Evolutionary conservation across 2,888 invertebrate genomes (phyloP).

Genomic region (Athripsodes cinereus): DNA sequence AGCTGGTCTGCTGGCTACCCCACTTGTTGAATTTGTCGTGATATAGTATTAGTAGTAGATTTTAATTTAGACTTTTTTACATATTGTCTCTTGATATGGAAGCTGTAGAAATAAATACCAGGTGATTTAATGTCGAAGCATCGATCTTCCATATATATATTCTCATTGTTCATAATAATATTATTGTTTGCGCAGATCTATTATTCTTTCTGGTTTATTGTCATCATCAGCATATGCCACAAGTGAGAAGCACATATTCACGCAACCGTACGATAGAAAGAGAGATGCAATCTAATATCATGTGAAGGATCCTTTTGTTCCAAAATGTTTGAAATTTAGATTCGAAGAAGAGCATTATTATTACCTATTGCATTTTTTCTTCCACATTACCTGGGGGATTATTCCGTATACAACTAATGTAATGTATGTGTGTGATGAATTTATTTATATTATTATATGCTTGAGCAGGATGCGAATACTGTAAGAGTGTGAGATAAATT

Average conservation of each 20-base stretch:
- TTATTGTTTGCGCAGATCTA: constrained; percentile 23
- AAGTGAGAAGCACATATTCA: constrained; percentile 11
- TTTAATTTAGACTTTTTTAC: too few species aligned
- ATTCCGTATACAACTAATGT: background rate
- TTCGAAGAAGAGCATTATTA: constrained; percentile 23
- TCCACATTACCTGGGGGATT: constrained; percentile 16
- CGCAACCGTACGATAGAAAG: constrained; percentile 1
- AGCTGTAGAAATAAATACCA: background rate
- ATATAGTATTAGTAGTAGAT: too few species aligned
- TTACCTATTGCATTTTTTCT: constrained; percentile 23
- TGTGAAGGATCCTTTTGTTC: constrained; percentile 19
- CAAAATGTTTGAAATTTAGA: constrained; percentile 24
- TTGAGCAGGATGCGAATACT: background rate
- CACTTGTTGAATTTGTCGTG: too few species aligned
- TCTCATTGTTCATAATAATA: background rate
- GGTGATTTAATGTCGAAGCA: background rate
- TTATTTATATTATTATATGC: background rate
- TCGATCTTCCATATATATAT: constrained; percentile 6
- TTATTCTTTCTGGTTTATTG: constrained; percentile 24
- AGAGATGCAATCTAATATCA: constrained; percentile 7
- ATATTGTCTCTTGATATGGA: too few species aligned
- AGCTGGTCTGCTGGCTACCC: too few species aligned
- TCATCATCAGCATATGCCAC: constrained; percentile 18
- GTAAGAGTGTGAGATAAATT: background rate
- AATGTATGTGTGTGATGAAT: constrained; percentile 4